Evolutionary conservation across 1,140 invertebrate species (phyloP).

Genomic region (Brachionus sp.): DNA sequence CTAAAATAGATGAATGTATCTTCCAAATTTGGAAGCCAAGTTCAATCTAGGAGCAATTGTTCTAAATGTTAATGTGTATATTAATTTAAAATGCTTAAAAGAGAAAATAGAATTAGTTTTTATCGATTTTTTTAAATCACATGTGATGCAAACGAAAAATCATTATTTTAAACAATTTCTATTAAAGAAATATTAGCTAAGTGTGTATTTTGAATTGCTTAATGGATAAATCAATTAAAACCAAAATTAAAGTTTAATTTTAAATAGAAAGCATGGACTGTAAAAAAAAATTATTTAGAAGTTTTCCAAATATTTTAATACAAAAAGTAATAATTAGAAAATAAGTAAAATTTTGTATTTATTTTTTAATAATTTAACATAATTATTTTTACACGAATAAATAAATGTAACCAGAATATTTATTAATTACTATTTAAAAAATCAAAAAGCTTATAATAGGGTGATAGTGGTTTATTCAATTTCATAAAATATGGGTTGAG

Average conservation of each 20-base stretch:
- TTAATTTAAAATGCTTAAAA: not conserved
- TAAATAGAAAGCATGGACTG: too few species aligned
- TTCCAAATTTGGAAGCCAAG: not conserved
- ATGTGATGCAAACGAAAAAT: not conserved
- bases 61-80: not conserved
- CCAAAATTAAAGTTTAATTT: not conserved
- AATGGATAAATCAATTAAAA: not conserved
- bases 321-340: too few species aligned
- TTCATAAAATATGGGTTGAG: too few species aligned
- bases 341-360: too few species aligned
- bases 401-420: too few species aligned
- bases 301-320: too few species aligned
- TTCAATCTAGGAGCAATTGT: not conserved
- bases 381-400: too few species aligned
- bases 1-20: not conserved
- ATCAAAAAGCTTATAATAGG: too few species aligned
- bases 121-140: not conserved
- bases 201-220: not conserved
- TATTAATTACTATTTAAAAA: too few species aligned
- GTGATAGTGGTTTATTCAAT: too few species aligned
- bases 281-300: too few species aligned
- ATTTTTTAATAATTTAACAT: too few species aligned
- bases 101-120: not conserved
- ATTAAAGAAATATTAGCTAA: not conserved
- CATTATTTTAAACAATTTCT: not conserved